phyloP scores from a whole-genome alignment of 2,113 vertebrate species.

The Sylvia atricapilla region DNA sequence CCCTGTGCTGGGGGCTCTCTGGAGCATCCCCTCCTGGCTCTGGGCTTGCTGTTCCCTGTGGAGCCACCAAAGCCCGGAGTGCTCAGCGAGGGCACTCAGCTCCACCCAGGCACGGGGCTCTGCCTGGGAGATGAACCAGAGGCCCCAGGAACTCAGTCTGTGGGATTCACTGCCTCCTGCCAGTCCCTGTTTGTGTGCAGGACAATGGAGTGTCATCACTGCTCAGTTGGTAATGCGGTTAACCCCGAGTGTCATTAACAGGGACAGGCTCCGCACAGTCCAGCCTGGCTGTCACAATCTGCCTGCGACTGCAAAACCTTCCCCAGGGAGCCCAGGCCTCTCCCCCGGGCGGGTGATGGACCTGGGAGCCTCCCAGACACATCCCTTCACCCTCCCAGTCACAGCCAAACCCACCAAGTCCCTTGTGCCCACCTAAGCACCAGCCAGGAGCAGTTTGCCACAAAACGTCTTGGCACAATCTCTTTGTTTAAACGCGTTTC shows the following conservation, averaged over 20 bases:
- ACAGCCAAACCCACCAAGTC: neutral
- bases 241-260: conserved; percentile 37
- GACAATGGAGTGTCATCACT: conserved; percentile 51
- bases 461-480: neutral
- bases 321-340: neutral
- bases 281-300: neutral
- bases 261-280: neutral
- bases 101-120: neutral
- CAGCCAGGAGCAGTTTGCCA: neutral
- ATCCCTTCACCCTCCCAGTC: neutral
- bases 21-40: neutral
- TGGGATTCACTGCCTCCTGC: conserved; percentile 6
- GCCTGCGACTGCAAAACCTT: neutral
- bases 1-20: neutral
- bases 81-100: neutral
- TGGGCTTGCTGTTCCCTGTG: rapidly evolving
- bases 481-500: neutral
- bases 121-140: conserved; percentile 30
- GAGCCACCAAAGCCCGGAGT: no score
- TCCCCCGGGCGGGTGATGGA: neutral
- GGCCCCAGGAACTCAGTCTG: neutral
- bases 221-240: neutral
- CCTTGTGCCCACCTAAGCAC: neutral
- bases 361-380: neutral
- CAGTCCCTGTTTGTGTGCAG: conserved; percentile 46